Evolutionary conservation across 2,797 vertebrate genomes (phyloP).

Genomic region (Denticeps clupeoides): DNA sequence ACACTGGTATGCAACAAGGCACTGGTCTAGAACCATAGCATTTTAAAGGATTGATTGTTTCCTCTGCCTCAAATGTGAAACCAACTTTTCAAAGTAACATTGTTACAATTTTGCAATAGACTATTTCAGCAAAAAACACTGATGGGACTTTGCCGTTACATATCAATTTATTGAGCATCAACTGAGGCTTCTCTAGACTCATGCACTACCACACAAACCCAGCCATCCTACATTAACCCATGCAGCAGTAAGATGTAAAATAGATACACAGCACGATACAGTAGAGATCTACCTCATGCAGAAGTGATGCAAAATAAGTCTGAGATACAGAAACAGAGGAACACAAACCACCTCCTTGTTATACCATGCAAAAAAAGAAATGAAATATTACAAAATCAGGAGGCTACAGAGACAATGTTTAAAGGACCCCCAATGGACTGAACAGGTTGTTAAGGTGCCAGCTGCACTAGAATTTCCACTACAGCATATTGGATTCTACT

Average conservation of each 20-base stretch:
- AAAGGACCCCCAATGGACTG: slow-evolving; percentile 12
- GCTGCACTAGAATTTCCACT: slow-evolving; percentile 22
- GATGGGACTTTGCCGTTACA: no score
- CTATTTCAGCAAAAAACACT: no score
- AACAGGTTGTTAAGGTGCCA: slow-evolving; percentile 22
- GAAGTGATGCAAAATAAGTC: slow-evolving; percentile 25
- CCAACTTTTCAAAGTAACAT: no score
- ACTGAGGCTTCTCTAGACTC: no score
- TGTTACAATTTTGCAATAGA: no score
- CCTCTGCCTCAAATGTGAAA: no score
- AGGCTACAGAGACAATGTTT: slow-evolving; percentile 27
- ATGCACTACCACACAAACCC: no score
- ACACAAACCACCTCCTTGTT: neutral
- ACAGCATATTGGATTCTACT: slow-evolving; percentile 25
- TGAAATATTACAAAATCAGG: slow-evolving; percentile 1
- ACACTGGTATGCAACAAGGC: neutral
- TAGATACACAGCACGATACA: slow-evolving; percentile 30
- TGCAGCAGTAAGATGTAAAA: no score
- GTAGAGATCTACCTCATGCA: slow-evolving; percentile 43
- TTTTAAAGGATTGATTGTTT: neutral
- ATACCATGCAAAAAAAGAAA: neutral
- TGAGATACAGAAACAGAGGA: neutral
- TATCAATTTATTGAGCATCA: no score
- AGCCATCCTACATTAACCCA: no score
- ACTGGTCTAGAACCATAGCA: neutral